phyloP scores from a whole-genome alignment of 2,797 vertebrate genomes.

The Odontamblyopus rebecca region DNA sequence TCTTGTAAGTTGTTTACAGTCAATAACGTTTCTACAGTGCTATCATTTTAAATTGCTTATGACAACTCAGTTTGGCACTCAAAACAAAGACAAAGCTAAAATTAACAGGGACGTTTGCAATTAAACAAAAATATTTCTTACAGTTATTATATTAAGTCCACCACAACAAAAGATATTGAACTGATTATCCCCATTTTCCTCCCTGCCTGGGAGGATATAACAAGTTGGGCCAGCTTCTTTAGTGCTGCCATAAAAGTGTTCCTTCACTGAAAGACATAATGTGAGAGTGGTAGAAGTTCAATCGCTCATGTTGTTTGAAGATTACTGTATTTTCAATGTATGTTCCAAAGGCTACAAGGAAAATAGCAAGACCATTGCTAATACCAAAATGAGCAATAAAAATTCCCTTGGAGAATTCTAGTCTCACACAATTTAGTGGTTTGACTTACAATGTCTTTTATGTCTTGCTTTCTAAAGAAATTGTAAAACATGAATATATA shows the following conservation, averaged over 20 bases:
- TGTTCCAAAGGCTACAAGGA: conserved; percentile 32
- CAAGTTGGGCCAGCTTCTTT: conserved; percentile 60
- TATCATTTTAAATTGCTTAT: conserved; percentile 53
- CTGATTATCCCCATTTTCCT: conserved; percentile 50
- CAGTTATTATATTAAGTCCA: neutral
- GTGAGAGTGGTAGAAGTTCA: conserved; percentile 57
- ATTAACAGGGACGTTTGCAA: conserved; percentile 19
- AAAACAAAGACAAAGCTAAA: conserved; percentile 46
- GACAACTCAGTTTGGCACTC: conserved; percentile 52
- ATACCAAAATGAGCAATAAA: conserved; percentile 20
- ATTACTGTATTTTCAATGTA: conserved; percentile 42
- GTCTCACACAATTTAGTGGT: conserved; percentile 32
- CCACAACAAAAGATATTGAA: conserved; percentile 46
- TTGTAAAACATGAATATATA: neutral
- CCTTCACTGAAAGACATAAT: conserved; percentile 56
- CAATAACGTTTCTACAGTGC: conserved; percentile 41
- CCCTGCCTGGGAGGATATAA: conserved; percentile 59
- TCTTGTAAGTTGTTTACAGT: conserved; percentile 70
- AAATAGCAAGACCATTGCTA: conserved; percentile 15
- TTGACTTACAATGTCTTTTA: conserved; percentile 16
- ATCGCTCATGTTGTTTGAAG: conserved; percentile 63
- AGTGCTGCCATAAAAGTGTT: conserved; percentile 67
- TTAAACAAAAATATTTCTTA: too few species aligned
- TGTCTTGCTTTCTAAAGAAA: conserved; percentile 17
- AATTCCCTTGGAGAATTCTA: conserved; percentile 33